phyloP scores from a whole-genome alignment of 2,113 vertebrate species.

The Nanorana parkeri region DNA sequence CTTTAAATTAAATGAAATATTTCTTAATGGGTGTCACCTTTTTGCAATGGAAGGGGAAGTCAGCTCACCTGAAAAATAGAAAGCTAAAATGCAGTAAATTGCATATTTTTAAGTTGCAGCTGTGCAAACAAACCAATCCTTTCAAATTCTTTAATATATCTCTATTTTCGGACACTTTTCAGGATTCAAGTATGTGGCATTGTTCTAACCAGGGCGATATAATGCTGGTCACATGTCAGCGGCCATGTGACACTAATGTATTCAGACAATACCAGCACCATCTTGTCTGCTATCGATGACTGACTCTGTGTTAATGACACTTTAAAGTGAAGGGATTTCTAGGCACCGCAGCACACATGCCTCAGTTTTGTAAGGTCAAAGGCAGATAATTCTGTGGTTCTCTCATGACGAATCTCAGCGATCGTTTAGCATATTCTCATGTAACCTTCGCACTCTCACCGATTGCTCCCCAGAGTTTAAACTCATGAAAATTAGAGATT shows the following conservation, averaged over 20 bases:
- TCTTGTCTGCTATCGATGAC: constrained; percentile 22
- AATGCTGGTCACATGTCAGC: constrained; percentile 5
- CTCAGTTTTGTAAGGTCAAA: constrained; percentile 9
- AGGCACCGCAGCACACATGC: not conserved
- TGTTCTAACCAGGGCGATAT: not conserved
- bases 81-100: too few species aligned
- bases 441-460: not conserved
- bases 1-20: too few species aligned
- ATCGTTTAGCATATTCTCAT: constrained; percentile 19
- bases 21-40: too few species aligned
- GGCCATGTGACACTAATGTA: constrained; percentile 15
- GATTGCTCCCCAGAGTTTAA: constrained; percentile 1
- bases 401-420: constrained; percentile 5
- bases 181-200: too few species aligned
- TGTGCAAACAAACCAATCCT: too few species aligned
- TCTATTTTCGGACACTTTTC: not conserved
- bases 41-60: too few species aligned
- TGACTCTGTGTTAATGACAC: constrained; percentile 24
- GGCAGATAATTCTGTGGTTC: not conserved
- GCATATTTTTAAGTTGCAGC: too few species aligned
- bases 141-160: not conserved
- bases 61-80: too few species aligned
- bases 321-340: constrained; percentile 25
- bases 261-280: constrained; percentile 14
- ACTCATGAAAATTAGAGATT: not conserved